Evolutionary conservation across 2,797 vertebrate genomes (phyloP), one percentile per base, ranked within the genome.

Genomic region (Chrosomus eos): DNA sequence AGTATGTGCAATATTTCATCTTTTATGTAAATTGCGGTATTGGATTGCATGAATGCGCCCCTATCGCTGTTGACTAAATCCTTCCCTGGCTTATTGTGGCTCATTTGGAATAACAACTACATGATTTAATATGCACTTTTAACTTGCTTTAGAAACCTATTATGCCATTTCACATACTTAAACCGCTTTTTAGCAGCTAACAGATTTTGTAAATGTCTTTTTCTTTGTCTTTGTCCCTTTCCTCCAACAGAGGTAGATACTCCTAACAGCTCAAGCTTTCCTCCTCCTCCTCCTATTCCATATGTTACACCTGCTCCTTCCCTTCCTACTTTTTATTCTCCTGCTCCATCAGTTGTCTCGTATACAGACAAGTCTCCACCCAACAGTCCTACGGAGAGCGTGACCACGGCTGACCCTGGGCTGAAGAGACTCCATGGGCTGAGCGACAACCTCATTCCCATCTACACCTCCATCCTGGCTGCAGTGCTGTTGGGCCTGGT

Each of bases 381-480:
- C 85, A 0, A 3, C 58, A 18, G 89, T 89, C 16, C 62, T 89
- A 87, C 89, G 0, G 93, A 92, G 53, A 88, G 85, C 0, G 92
- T 88, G 77, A 91, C 94, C 79, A 95, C 94, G 0, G 40, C 92
- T 86, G 70, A 87, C 93, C 95, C 87, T 94, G 94, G 3, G 74
- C 93, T 58, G 92, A 93, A 95, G 2, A 91, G 89, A 0, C 87
- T 96, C 83, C 91, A 92, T 0, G 95, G 95, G 51, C 94, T 96
- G 4, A 91, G 95, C 0, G 94, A 97, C 90, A 98, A 96, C 89
- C 97, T 99, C 90, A 99, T 99, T 90, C 98, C 98, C 0, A 96
- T 99, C 90, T 99, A 99, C 88, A 97, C 96, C 93, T 99, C 98
- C 91, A 97, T 99, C 94, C 92, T 99, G 89, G 97, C 97, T 0